Evolutionary conservation across 1,140 invertebrate species (phyloP), one percentile per base, ranked within the genome.

Genomic region (Ips typographus): DNA sequence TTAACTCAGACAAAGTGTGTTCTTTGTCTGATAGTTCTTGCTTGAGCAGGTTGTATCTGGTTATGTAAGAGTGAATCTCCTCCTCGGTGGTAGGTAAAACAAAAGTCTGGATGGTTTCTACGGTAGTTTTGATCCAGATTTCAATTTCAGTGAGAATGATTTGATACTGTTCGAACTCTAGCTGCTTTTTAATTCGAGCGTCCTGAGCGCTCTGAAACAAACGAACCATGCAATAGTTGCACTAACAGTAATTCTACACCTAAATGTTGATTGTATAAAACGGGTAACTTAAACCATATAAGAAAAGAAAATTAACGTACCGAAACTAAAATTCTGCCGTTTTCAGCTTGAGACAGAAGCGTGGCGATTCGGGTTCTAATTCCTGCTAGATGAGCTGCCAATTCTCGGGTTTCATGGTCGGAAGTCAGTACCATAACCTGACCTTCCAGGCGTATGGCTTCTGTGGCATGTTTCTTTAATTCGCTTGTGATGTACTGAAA

Each of bases 81-180:
- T 79, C 74, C 77, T 84, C 83, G 40, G 76, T 74, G 3, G 72
- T 71, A 1, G 71, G 62, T 42, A 56, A 65, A 49, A 75, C 58
- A 55, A 76, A 66, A 52, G 56, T 67, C 51, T 77, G 72, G 40
- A 79, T 66, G 37, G 73, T 76, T 44, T 76, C 44, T 38, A 70
- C 73, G 4, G 81, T 76, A 69, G 79, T 76, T 61, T 80, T 76
- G 22, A 90, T 78, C 89, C 89, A 90, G 47, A 79, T 75, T 72
- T 90, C 87, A 0, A 89, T 83, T 75, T 89, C 86, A 43, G 82
- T 83, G 44, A 90, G 81, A 73, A 89, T 82, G 57, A 80, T 75
- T 77, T 86, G 85, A 72, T 91, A 90, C 47, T 82, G 72, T 37
- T 82, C 74, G 5, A 89, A 78, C 76, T 90, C 85, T 70, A 84